Percentiles rank a stretch among this genome's conserved stretches.
Conservation (phyloP, 2,113 vertebrate genomes). For the Falco punctatus region DNA sequence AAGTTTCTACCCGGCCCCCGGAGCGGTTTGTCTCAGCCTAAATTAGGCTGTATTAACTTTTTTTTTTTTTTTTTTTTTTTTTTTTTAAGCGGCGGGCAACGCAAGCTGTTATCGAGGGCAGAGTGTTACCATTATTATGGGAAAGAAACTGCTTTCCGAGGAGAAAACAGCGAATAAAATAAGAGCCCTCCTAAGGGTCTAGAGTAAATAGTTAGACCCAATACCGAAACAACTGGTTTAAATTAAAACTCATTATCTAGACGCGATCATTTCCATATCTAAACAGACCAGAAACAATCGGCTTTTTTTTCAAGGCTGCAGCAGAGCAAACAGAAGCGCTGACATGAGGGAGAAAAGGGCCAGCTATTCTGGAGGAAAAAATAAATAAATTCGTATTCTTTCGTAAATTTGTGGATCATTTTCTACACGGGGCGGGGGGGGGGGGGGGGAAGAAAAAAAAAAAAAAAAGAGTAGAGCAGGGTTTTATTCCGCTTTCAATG, state of each 20-base stretch:
- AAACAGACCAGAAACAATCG: slow-evolving; percentile 4
- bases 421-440: not conserved
- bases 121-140: not conserved
- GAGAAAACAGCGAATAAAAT: not conserved
- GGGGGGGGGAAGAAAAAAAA: too few species aligned
- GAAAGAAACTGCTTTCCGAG: not conserved
- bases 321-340: not conserved
- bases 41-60: not conserved
- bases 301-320: not conserved
- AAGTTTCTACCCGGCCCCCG: not conserved
- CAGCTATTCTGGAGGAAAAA: not conserved
- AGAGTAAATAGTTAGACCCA: not conserved
- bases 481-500: not conserved
- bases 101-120: not conserved
- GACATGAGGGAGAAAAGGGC: not conserved
- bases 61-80: not conserved
- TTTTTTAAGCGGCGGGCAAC: not conserved
- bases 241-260: slow-evolving; percentile 15
- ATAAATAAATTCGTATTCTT: not conserved
- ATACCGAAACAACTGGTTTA: not conserved
- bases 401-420: not conserved
- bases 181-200: not conserved
- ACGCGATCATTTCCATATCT: slow-evolving; percentile 22
- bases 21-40: not conserved
- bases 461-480: accelerated